Evolutionary conservation across 2,113 vertebrate species (phyloP).

Genomic region (Xyliphius kryptos): DNA sequence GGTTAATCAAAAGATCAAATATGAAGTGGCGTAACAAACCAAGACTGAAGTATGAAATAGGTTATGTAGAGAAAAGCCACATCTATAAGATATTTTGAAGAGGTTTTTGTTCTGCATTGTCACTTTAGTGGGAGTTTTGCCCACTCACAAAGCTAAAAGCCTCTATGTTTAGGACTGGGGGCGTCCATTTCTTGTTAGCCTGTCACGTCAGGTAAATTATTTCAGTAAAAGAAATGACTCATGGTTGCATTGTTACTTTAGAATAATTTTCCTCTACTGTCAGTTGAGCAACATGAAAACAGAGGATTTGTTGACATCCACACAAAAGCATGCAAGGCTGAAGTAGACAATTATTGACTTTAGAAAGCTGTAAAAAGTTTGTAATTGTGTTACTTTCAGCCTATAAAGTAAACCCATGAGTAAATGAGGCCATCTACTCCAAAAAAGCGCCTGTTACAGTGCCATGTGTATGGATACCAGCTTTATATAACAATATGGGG

Average conservation of each 20-base stretch:
- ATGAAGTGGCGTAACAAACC: background rate
- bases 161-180: constrained; percentile 8
- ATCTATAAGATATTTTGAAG: background rate
- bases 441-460: background rate
- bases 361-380: constrained; percentile 43
- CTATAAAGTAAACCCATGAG: constrained; percentile 50
- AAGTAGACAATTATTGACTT: constrained; percentile 39
- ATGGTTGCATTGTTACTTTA: constrained; percentile 9
- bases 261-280: constrained; percentile 5
- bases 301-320: constrained; percentile 25
- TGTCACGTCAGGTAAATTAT: constrained; percentile 6
- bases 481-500: too few relatives aligned
- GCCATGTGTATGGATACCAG: constrained; percentile 23
- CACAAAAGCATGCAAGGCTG: constrained; percentile 36
- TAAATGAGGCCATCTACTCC: constrained; percentile 39
- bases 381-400: constrained; percentile 53
- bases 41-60: background rate
- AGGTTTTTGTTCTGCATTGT: background rate
- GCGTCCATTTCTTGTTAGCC: background rate
- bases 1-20: background rate
- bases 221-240: constrained; percentile 4
- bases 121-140: constrained; percentile 16
- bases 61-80: background rate
- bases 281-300: background rate
- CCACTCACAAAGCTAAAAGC: constrained; percentile 10